Evolutionary conservation across 53 echinoderm and acorn worm genomes (phyloP).

Genomic region (Mesocentrotus franciscanus): DNA sequence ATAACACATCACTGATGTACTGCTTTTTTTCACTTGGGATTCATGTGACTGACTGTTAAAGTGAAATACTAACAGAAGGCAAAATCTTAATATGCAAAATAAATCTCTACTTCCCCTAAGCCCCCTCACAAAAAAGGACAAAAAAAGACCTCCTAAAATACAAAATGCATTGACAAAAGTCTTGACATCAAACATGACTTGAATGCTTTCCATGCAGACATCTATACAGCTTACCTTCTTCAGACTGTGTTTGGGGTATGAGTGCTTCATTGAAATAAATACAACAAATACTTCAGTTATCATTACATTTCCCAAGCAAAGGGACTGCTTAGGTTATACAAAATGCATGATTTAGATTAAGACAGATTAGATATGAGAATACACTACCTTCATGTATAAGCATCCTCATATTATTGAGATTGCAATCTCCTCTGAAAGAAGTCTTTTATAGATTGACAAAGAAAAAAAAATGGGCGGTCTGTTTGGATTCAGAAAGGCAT

Average conservation of each 20-base stretch:
- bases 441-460: not conserved
- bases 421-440: not conserved
- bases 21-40: too few relatives aligned
- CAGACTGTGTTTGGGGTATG: conserved; percentile 65
- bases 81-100: not conserved
- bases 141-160: not conserved
- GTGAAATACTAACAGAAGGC: not conserved
- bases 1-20: too few relatives aligned
- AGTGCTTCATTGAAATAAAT: conserved; percentile 61
- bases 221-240: conserved; percentile 59
- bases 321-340: not conserved
- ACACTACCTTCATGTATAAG: not conserved
- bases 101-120: not conserved
- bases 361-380: not conserved
- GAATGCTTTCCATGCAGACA: conserved; percentile 39
- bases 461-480: too few relatives aligned
- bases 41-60: too few relatives aligned
- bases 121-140: not conserved
- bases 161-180: not conserved
- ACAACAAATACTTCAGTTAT: conserved; percentile 7
- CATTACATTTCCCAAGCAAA: not conserved
- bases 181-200: not conserved
- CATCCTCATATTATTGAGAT: not conserved
- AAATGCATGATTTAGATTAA: not conserved
- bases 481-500: too few relatives aligned